phyloP scores from a whole-genome alignment of 2,888 invertebrate genomes.

The Cryptosula pallasiana region DNA sequence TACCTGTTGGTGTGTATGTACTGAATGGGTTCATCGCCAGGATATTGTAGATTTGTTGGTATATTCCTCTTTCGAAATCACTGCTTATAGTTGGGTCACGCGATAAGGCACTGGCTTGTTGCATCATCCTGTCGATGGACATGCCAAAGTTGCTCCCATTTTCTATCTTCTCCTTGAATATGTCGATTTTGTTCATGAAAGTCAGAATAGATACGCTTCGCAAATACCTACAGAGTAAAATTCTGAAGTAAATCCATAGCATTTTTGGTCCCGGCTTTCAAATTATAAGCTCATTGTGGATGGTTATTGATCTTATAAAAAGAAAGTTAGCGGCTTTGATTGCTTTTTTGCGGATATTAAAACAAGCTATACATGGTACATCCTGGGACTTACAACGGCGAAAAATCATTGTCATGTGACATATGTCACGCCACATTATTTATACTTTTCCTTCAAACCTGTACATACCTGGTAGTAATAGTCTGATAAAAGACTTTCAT shows the following conservation, averaged over 20 bases:
- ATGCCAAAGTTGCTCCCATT: slow-evolving; percentile 53
- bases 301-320: no score
- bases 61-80: slow-evolving; percentile 17
- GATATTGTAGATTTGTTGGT: neutral
- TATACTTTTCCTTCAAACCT: no score
- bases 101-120: neutral
- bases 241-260: neutral
- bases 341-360: no score
- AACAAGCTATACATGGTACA: no score
- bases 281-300: no score
- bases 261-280: neutral
- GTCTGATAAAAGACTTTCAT: slow-evolving; percentile 69
- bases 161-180: slow-evolving; percentile 67
- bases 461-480: slow-evolving; percentile 66
- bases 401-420: no score
- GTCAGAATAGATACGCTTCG: slow-evolving; percentile 71
- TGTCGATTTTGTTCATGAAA: slow-evolving; percentile 77
- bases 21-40: neutral
- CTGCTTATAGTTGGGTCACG: neutral
- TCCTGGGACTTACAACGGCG: no score
- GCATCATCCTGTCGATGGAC: neutral
- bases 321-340: no score
- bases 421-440: no score
- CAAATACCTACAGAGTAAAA: slow-evolving; percentile 60
- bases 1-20: slow-evolving; percentile 17